These are phyloP conservation scores for Archaeoteleia sp. DNA, from an alignment of 2,888 invertebrate species.

Conservation along the genomic window DNA sequence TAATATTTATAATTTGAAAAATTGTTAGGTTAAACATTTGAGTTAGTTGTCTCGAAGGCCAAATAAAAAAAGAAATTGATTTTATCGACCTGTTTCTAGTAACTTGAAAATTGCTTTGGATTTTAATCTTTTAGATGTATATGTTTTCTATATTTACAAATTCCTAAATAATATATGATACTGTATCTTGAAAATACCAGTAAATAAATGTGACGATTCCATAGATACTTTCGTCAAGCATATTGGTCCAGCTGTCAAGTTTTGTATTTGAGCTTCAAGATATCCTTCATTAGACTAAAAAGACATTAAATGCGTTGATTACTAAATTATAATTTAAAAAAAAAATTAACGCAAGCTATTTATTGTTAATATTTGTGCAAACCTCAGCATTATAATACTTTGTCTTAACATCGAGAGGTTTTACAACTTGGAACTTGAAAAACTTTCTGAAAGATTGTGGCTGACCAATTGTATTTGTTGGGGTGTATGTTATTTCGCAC, in stretches of 20 bases:
- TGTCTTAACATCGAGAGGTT: slow-evolving; percentile 98
- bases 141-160: too few species aligned
- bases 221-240: slow-evolving; percentile 95
- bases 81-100: too few species aligned
- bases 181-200: slow-evolving; percentile 74
- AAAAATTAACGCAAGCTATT: slow-evolving; percentile 76
- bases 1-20: too few species aligned
- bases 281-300: slow-evolving; percentile 82
- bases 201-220: slow-evolving; percentile 94
- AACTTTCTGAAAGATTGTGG: slow-evolving; percentile 94
- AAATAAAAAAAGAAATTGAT: too few species aligned
- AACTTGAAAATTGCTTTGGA: too few species aligned
- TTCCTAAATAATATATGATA: too few species aligned
- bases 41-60: too few species aligned
- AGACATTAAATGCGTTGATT: slow-evolving; percentile 19
- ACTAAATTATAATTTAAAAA: slow-evolving; percentile 39
- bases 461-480: slow-evolving; percentile 78
- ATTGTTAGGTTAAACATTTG: too few species aligned
- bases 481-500: slow-evolving; percentile 95
- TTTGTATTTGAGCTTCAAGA: slow-evolving; percentile 89
- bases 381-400: slow-evolving; percentile 97
- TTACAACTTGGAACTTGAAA: slow-evolving; percentile 98
- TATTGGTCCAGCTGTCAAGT: slow-evolving; percentile 94
- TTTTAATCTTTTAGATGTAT: too few species aligned
- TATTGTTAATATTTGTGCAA: slow-evolving; percentile 48